These are phyloP conservation scores for Glyptemys insculpta DNA, from an alignment of 2,797 vertebrate species.

Conservation along the genomic window DNA sequence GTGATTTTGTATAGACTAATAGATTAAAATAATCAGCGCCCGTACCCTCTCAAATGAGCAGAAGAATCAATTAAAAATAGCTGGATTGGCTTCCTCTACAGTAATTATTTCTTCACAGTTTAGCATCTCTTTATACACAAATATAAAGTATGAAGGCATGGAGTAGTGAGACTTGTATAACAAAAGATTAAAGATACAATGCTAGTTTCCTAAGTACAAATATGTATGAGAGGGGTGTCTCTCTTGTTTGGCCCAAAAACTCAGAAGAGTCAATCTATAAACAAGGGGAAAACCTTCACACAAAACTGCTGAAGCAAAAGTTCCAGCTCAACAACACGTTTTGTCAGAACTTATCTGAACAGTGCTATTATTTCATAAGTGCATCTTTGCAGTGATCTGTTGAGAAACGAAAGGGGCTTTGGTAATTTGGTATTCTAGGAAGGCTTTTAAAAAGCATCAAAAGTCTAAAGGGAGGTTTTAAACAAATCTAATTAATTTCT, in stretches of 20 bases:
- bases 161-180: neutral
- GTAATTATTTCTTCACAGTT: neutral
- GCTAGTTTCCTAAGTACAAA: neutral
- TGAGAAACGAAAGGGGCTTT: neutral
- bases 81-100: neutral
- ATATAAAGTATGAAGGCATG: neutral
- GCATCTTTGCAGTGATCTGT: neutral
- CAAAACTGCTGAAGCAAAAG: neutral
- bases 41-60: neutral
- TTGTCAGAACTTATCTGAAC: conserved; percentile 24
- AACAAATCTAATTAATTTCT: neutral
- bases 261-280: neutral
- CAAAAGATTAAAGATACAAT: neutral
- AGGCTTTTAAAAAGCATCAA: neutral
- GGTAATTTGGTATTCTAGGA: neutral
- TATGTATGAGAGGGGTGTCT: rapidly evolving
- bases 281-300: neutral
- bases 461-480: neutral
- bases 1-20: neutral
- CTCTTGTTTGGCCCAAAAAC: neutral
- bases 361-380: neutral
- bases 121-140: neutral
- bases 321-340: neutral
- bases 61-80: neutral
- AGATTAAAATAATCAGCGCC: neutral